Base-by-base conservation (phyloP, 1,140 invertebrate genomes). In the Condylostylus longicornis region DNA sequence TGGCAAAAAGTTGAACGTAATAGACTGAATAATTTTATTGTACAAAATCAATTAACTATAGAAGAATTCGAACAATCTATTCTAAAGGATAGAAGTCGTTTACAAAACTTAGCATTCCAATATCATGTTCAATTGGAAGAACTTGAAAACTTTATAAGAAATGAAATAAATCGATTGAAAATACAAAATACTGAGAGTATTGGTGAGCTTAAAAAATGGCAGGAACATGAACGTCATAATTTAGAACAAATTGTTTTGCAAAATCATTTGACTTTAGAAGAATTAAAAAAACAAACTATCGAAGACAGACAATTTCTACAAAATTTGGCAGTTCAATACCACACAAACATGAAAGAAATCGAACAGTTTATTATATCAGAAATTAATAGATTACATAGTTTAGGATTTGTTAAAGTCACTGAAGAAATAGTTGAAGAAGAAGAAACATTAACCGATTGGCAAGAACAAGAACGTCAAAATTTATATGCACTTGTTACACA, bases 301-400 rank as follows among this genome's bases (percentile, higher is more conserved):
- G 49, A 49, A 27, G 55, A 58, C 38, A 54, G 52, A 27, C 46
- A 45, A 1, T 54, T 55, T 35, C 40, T 58, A 2, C 58, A 55
- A 8, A 54, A 46, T 15, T 34, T 55, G 8, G 55, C 55, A 12
- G 46, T 54, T 18, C 54, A 58, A 46, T 49, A 58, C 29, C 53
- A 58, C 28, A 54, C 58, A 31, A 51, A 47, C 5, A 54, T 58
- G 3, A 54, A 58, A 28, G 55, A 58, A 42, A 53, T 58, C 31
- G 53, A 58, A 17, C 49, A 55, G 29, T 58, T 54, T 54, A 48
- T 55, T 10, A 54, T 54, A 20, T 47, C 55, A 15, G 53, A 58
- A 35, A 55, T 58, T 7, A 32, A 52, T 2, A 46, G 51, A 13
- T 36, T 58, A 1, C 48, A 58, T 10, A 41, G 43, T 21, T 46